Percentiles rank a stretch among this genome's conserved stretches.
These are phyloP conservation scores for Patagioenas fasciata DNA, from an alignment of 2,113 vertebrate species.

Conservation along the genomic window DNA sequence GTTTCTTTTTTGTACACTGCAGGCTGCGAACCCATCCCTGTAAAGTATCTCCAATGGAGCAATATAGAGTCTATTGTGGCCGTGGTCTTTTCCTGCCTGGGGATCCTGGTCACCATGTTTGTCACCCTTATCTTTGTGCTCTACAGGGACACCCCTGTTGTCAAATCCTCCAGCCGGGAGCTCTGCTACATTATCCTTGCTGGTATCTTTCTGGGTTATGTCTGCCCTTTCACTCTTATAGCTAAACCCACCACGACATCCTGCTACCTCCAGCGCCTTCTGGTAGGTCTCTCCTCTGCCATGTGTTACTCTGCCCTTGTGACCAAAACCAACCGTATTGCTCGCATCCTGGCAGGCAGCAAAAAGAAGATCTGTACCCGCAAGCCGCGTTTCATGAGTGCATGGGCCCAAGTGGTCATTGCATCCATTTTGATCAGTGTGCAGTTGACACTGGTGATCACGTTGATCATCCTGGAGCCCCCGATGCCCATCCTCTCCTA, in stretches of 20 bases:
- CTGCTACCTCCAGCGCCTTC: constrained; percentile 95
- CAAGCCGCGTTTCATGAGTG: constrained; percentile 97
- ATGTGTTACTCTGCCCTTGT: constrained; percentile 98
- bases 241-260: constrained; percentile 90
- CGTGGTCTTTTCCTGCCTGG: constrained; percentile 94
- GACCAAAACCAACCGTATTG: constrained; percentile 98
- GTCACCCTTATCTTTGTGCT: constrained; percentile 97
- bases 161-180: constrained; percentile 97
- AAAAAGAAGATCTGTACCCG: constrained; percentile 99
- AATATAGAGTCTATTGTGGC: constrained; percentile 95
- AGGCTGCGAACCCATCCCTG: constrained; percentile 90
- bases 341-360: constrained; percentile 96
- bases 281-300: constrained; percentile 94
- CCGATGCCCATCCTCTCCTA: constrained; percentile 95
- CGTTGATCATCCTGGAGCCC: constrained; percentile 93
- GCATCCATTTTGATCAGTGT: constrained; percentile 93
- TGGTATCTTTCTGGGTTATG: constrained; percentile 95
- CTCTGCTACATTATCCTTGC: constrained; percentile 98
- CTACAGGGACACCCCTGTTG: constrained; percentile 97
- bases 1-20: constrained; percentile 60
- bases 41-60: constrained; percentile 93
- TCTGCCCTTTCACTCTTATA: constrained; percentile 96
- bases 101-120: constrained; percentile 95
- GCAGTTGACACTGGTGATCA: constrained; percentile 91
- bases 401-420: constrained; percentile 96